phyloP scores from a whole-genome alignment of 2,113 vertebrate species.

The Cebidichthys violaceus region DNA sequence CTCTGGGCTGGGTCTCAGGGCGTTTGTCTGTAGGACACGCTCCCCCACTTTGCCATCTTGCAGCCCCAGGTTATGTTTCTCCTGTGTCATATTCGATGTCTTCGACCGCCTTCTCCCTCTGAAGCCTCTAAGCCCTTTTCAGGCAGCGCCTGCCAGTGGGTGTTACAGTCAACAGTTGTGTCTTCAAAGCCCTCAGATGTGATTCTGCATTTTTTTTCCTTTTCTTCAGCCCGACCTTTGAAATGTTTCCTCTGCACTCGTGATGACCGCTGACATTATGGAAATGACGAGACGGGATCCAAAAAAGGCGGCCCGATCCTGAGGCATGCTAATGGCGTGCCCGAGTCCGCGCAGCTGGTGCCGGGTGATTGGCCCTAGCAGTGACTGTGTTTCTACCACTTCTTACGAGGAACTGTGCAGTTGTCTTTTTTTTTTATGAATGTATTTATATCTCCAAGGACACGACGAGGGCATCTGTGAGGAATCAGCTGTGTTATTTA shows the following conservation, averaged over 20 bases:
- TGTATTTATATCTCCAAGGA: conserved; percentile 8
- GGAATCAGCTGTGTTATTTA: not conserved
- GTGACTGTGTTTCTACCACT: conserved; percentile 1
- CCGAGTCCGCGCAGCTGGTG: conserved; percentile 37
- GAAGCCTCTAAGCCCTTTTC: conserved; percentile 18
- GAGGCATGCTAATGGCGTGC: conserved; percentile 46
- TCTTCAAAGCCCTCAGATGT: conserved; percentile 40
- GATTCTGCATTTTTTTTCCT: conserved; percentile 44
- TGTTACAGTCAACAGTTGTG: conserved; percentile 59
- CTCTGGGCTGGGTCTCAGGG: conserved; percentile 22
- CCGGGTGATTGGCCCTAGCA: conserved; percentile 33
- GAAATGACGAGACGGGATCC: conserved; percentile 38
- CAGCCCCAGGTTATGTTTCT: conserved; percentile 45
- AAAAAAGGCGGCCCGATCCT: conserved; percentile 49
- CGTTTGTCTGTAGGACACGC: conserved; percentile 20
- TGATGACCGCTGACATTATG: conserved; percentile 63
- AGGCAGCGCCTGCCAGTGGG: conserved; percentile 52
- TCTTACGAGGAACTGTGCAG: not conserved
- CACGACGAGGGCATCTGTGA: not conserved
- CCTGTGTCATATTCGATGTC: conserved; percentile 54
- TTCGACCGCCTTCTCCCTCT: conserved; percentile 32
- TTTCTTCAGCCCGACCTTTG: conserved; percentile 35
- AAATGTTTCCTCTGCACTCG: conserved; percentile 40
- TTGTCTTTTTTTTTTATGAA: not conserved
- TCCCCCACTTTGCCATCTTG: conserved; percentile 16